A percentile compares a stretch with the other conserved stretches of the same genome.
phyloP scores from a whole-genome alignment of 2,113 vertebrate genomes.

The Siniperca chuatsi region DNA sequence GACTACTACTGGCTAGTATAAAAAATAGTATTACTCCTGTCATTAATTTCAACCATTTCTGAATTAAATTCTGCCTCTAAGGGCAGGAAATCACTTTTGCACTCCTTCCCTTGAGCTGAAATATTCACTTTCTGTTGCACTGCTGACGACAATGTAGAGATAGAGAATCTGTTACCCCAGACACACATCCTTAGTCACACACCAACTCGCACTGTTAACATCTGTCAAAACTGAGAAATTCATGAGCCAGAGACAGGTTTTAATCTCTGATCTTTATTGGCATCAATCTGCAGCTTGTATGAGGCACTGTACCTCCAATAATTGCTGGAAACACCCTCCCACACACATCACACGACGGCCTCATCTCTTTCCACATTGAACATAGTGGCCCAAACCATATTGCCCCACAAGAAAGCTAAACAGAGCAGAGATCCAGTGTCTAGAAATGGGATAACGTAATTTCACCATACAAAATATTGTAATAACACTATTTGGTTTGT shows the following conservation, averaged over 20 bases:
- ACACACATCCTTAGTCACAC: neutral
- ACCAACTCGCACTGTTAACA: neutral
- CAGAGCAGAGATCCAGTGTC: neutral
- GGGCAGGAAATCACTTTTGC: neutral
- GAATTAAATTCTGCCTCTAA: neutral
- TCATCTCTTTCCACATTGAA: neutral
- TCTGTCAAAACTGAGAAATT: neutral
- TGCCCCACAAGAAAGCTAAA: neutral
- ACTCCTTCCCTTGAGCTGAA: neutral
- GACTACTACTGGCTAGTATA: neutral
- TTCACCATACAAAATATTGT: neutral
- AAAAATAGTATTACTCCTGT: neutral
- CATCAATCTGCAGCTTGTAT: neutral
- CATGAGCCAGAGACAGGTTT: neutral
- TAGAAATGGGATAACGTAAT: neutral
- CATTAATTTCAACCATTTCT: conserved; percentile 1
- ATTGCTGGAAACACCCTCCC: neutral
- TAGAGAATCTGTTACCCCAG: neutral
- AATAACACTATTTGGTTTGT: neutral
- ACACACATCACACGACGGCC: neutral
- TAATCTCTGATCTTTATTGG: neutral
- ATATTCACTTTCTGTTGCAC: neutral
- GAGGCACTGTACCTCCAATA: neutral
- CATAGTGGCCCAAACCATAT: neutral
- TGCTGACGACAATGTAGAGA: neutral